These are phyloP conservation scores for Tipula vernalis DNA, from an alignment of 2,888 invertebrate species.

Conservation along the genomic window DNA sequence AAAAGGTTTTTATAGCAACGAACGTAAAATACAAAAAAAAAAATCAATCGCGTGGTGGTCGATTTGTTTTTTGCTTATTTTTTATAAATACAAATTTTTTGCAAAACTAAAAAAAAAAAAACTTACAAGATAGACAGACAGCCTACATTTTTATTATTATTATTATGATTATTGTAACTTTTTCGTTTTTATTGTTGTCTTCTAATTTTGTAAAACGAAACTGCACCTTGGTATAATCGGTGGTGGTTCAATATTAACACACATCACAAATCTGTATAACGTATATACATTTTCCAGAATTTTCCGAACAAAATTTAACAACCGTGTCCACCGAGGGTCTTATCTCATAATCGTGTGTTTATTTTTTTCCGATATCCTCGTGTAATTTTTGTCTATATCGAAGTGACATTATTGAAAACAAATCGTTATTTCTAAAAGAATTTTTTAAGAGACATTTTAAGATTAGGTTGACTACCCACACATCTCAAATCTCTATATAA, in stretches of 20 bases:
- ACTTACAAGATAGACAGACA: background rate
- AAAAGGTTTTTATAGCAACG: background rate
- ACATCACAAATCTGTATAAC: background rate
- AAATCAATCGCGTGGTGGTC: slow-evolving; percentile 4
- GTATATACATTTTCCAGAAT: background rate
- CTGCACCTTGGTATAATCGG: background rate
- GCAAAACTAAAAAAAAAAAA: background rate
- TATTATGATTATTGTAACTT: background rate
- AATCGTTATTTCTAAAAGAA: background rate
- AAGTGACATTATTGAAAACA: background rate
- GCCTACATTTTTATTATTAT: background rate
- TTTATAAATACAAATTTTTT: background rate
- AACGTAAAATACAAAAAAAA: background rate
- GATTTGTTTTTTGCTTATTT: background rate
- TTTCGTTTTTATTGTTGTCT: background rate
- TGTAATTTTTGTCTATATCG: background rate
- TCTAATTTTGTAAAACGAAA: background rate
- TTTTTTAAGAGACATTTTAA: background rate
- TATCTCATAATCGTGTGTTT: background rate
- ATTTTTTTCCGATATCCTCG: background rate
- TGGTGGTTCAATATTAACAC: background rate
- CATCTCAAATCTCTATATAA: background rate
- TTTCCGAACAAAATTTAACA: background rate
- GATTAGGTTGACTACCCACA: slow-evolving; percentile 4
- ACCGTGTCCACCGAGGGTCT: background rate